Evolutionary conservation across 2,888 invertebrate species (phyloP).

Genomic region (Drosophila sordidapex): DNA sequence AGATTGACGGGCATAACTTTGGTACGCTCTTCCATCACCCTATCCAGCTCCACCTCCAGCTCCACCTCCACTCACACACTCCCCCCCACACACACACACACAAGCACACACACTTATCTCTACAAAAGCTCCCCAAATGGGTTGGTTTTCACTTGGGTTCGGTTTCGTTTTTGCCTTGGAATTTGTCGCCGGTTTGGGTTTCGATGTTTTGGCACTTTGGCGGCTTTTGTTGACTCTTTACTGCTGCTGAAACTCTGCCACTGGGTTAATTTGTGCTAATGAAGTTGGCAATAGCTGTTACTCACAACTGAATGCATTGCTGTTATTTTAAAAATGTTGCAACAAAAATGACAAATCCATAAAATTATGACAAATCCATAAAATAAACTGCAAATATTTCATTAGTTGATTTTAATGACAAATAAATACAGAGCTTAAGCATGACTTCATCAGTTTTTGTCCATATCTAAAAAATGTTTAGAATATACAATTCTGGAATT

Average conservation of each 20-base stretch:
- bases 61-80: not conserved
- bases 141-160: constrained; percentile 13
- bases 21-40: constrained; percentile 11
- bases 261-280: constrained; percentile 55
- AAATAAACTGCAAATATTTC: not conserved
- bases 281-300: constrained; percentile 28
- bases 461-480: not conserved
- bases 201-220: constrained; percentile 18
- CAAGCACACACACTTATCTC: constrained; percentile 3
- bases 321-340: not conserved
- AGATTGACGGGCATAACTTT: constrained; percentile 73
- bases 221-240: constrained; percentile 20
- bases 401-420: not conserved
- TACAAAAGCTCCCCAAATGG: constrained; percentile 13
- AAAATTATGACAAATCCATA: not conserved
- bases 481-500: not conserved
- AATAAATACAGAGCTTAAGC: not conserved
- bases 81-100: not conserved
- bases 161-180: constrained; percentile 13
- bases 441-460: not conserved
- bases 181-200: constrained; percentile 9
- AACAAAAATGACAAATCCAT: not conserved
- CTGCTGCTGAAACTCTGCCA: constrained; percentile 21
- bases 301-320: not conserved
- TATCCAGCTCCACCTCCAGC: not conserved